Percentiles rank a stretch among this genome's conserved stretches.
Conservation (phyloP, 35 echinoderm and acorn worm species). For the Apostichopus parvimensis region DNA sequence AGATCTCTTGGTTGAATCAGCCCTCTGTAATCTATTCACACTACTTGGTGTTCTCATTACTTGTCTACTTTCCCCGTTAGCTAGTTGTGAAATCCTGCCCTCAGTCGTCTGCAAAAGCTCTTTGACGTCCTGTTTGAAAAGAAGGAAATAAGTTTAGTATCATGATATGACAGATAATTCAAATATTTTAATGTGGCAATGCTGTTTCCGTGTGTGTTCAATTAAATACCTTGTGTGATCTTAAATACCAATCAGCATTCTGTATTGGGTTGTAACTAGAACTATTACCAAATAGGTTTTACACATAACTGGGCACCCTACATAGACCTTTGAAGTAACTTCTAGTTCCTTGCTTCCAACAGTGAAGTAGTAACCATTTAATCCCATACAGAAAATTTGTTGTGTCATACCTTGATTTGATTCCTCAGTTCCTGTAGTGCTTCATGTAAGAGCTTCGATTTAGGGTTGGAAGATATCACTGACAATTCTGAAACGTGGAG, state of each 20-base stretch:
- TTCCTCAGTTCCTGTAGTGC: slow-evolving; percentile 53
- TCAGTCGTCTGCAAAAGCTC: not conserved
- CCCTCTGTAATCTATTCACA: not conserved
- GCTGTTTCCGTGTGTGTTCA: too few species aligned
- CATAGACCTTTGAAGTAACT: too few species aligned
- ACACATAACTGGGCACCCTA: too few species aligned
- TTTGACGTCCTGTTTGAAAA: slow-evolving; percentile 20
- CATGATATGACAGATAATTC: not conserved
- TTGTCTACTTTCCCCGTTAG: not conserved
- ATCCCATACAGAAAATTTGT: too few species aligned
- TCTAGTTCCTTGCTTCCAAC: too few species aligned
- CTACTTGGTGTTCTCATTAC: not conserved
- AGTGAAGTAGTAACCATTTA: too few species aligned
- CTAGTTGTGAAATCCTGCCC: slow-evolving; percentile 14
- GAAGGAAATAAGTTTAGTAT: not conserved
- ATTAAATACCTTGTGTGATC: too few species aligned
- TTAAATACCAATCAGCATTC: too few species aligned
- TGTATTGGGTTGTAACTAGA: too few species aligned
- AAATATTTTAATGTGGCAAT: too few species aligned
- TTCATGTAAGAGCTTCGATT: slow-evolving; percentile 27
- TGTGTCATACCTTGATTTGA: slow-evolving; percentile 69
- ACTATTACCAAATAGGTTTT: too few species aligned
- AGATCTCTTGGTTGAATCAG: not conserved
- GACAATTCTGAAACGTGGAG: slow-evolving; percentile 66
- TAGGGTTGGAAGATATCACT: slow-evolving; percentile 73